Evolutionary conservation across 2,888 invertebrate genomes (phyloP), one percentile per base, ranked within the genome.

Genomic region (Neoitamus cyanurus): DNA sequence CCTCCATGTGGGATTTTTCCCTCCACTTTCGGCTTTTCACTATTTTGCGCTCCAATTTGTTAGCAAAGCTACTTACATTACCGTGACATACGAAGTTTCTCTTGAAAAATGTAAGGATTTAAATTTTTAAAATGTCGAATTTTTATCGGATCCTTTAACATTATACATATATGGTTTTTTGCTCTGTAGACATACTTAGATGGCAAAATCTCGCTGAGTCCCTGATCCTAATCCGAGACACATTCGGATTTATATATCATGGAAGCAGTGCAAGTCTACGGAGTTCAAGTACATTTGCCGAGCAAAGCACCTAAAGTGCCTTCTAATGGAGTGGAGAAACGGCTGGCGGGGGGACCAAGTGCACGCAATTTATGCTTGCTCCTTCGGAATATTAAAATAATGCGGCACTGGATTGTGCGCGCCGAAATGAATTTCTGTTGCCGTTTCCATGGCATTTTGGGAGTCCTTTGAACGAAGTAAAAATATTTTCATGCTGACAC

Each of bases 311-410:
- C 20, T n/a, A 48, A 15, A 48, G 20, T 48, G 48, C 6, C 48
- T 1, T 6, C 48, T 48, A 20, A 20, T 20, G 20, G 48, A 48
- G 20, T n/a, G 20, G 15, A 6, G 7, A 15, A n/a, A 15, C n/a
- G 15, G 1, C 15, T 3, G 42, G 42, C n/a, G n/a, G 3, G 37
- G 20, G 9, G 25, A 58, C 7, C 6, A 58, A 37, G 25, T 42
- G 42, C 28, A 75, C 42, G 42, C 36, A 15, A 34, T 72, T 75
- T 37, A 7, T 15, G 25, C 42, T 34, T 37, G 9, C 15, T 75
- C 73, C 34, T 36, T 34, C 11, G 7, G 28, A 75, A 75, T 75
- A 72, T 75, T 75, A 75, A 75, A 36, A 75, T 75, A 9, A 75
- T 20, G 37, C 37, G 37, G 37, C 0, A 28, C 37, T 75, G 37